Evolutionary conservation across 2,113 vertebrate genomes (phyloP).

Genomic region (Laticauda colubrina): DNA sequence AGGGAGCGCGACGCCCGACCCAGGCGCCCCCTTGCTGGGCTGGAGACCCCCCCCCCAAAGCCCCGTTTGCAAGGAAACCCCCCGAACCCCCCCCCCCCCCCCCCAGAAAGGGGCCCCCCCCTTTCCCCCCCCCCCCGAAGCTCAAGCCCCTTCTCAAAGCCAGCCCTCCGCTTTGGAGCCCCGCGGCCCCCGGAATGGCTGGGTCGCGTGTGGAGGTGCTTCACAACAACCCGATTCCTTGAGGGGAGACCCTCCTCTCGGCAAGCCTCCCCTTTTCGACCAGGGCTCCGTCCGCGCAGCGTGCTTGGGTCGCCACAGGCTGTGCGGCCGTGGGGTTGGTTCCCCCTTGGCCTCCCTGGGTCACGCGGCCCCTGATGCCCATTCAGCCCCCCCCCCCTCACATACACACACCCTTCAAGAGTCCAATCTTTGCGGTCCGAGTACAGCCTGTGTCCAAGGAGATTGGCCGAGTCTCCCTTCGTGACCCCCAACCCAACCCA

Average conservation of each 20-base stretch:
- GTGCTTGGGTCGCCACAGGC: too few species aligned
- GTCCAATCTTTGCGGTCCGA: too few species aligned
- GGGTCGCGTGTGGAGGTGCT: neutral
- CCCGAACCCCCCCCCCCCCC: neutral
- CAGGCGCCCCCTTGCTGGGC: neutral
- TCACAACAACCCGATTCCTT: neutral
- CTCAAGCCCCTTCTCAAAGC: neutral
- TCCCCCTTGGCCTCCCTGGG: neutral
- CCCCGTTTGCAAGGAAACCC: too few species aligned
- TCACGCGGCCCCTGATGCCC: too few species aligned
- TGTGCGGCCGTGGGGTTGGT: rapidly evolving
- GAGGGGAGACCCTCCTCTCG: neutral
- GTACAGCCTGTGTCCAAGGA: too few species aligned
- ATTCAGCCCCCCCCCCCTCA: neutral
- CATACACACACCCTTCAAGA: too few species aligned
- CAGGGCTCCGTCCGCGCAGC: too few species aligned
- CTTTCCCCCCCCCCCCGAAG: neutral
- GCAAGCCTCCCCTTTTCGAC: neutral
- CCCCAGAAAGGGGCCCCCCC: rapidly evolving
- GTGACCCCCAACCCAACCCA: too few species aligned
- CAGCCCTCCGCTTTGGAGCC: neutral
- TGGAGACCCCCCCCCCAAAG: rapidly evolving
- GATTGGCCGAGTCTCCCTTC: too few species aligned
- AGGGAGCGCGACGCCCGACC: constrained; percentile 41
- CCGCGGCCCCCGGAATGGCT: neutral